Percentiles rank a stretch among this genome's conserved stretches.
These are phyloP conservation scores for Sciurus carolinensis DNA, from an alignment of 2,797 vertebrate species.

Conservation along the genomic window DNA sequence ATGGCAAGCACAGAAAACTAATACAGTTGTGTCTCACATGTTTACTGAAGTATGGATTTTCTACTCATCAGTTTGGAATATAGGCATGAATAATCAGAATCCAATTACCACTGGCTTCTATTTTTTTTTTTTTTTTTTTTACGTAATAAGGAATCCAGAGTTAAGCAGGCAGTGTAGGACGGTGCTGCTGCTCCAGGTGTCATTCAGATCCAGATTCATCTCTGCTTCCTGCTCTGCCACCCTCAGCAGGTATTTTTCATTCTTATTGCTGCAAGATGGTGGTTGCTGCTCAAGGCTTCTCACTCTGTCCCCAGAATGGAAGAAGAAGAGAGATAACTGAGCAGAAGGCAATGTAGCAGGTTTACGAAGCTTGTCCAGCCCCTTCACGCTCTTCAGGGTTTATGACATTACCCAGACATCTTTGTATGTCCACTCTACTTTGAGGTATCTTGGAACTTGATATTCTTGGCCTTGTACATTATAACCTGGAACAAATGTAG, in stretches of 20 bases:
- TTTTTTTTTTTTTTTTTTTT: not conserved
- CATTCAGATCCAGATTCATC: not conserved
- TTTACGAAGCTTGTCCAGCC: not conserved
- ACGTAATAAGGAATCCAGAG: not conserved
- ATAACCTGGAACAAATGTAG: not conserved
- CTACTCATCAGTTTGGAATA: not conserved
- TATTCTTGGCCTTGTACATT: not conserved
- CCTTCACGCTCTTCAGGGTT: not conserved
- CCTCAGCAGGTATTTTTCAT: not conserved
- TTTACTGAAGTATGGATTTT: not conserved
- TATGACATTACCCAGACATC: not conserved
- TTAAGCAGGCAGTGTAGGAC: not conserved
- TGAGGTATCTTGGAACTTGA: not conserved
- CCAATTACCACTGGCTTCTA: not conserved
- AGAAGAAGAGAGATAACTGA: not conserved
- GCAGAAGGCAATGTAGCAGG: not conserved
- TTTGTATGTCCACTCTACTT: not conserved
- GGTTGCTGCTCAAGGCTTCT: not conserved
- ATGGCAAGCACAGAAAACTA: not conserved
- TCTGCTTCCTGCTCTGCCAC: not conserved
- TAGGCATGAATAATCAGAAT: not conserved
- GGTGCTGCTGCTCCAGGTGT: not conserved
- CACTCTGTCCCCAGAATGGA: not conserved
- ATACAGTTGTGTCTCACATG: not conserved
- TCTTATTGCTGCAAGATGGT: not conserved